Base-by-base conservation (phyloP, 2,888 invertebrate genomes). In the Cephus sareptanus region DNA sequence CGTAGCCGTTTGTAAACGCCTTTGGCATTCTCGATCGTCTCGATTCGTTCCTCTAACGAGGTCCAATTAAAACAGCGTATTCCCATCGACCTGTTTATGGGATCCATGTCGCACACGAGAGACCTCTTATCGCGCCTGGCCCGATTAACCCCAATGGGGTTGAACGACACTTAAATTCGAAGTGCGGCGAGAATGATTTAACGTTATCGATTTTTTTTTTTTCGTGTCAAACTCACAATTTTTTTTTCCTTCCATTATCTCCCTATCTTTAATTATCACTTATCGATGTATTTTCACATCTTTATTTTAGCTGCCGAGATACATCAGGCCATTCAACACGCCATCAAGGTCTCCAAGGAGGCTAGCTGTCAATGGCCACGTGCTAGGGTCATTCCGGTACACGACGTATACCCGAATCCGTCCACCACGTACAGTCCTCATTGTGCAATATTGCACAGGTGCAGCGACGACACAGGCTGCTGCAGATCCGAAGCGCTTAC, bases 381-480 rank as follows among this genome's bases (percentile, higher is more conserved):
- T 82, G 95, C 96, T 15, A 94, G 95, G 83, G 95, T 97, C 88
- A 93, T 97, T 76, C 94, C 95, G 74, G 95, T 97, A 34, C 94
- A 95, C 76, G 95, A 95, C 76, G 93, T 95, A 35, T 95, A 96
- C 81, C 95, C 95, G 0, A 94, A 95, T 80, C 93, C 95, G 3
- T 94, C 95, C 81, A 96, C 95, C 84, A 93, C 94, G 33, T 98
- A 97, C 92, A 93, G 95, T 87, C 98, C 98, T 0, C 95, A 96
- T 75, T 98, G 97, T 90, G 97, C 97, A 30, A 94, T 96, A 76
- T 92, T 98, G 76, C 96, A 98, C 90, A 94, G 97, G 81, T 98
- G 98, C 91, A 95, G 96, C 15, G 96, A 97, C 84, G 97, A 97
- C 92, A 95, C 96, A 33, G 98, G 98, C 77, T 98, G 98, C 92